Evolutionary conservation across 2,888 invertebrate genomes (phyloP).

Genomic region (Altica lythri): DNA sequence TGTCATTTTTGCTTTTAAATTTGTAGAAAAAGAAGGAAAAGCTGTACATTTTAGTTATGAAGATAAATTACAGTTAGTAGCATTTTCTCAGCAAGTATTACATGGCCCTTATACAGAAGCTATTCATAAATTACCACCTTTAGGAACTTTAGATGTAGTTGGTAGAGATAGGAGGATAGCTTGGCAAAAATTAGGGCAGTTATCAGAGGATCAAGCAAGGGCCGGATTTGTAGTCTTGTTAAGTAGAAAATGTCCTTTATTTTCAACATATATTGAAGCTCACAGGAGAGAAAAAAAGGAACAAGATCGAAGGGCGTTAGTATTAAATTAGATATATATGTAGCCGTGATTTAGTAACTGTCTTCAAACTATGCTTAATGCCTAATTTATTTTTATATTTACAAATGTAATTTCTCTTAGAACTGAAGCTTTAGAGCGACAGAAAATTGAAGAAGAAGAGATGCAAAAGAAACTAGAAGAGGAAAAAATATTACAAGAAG

Average conservation of each 20-base stretch:
- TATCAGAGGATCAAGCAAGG: conserved; percentile 87
- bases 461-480: conserved; percentile 66
- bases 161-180: conserved; percentile 90
- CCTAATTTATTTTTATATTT: too few species aligned
- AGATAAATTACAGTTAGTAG: conserved; percentile 88
- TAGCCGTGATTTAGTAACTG: too few species aligned
- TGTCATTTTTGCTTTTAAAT: conserved; percentile 9
- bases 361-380: too few species aligned
- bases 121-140: conserved; percentile 69
- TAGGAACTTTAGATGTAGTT: conserved; percentile 94
- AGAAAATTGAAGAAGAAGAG: conserved; percentile 63
- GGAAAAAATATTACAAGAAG: conserved; percentile 67
- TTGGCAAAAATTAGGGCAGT: conserved; percentile 90
- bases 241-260: conserved; percentile 85
- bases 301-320: conserved; percentile 67
- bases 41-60: conserved; percentile 93
- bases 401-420: conserved; percentile 32
- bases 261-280: conserved; percentile 89
- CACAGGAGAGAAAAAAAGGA: conserved; percentile 87
- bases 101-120: conserved; percentile 81
- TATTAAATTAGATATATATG: too few species aligned
- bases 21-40: conserved; percentile 94
- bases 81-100: conserved; percentile 88
- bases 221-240: conserved; percentile 88
- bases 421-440: conserved; percentile 64